Evolutionary conservation across 2,888 invertebrate genomes (phyloP).

Genomic region (Brachynemurus nebulosus): DNA sequence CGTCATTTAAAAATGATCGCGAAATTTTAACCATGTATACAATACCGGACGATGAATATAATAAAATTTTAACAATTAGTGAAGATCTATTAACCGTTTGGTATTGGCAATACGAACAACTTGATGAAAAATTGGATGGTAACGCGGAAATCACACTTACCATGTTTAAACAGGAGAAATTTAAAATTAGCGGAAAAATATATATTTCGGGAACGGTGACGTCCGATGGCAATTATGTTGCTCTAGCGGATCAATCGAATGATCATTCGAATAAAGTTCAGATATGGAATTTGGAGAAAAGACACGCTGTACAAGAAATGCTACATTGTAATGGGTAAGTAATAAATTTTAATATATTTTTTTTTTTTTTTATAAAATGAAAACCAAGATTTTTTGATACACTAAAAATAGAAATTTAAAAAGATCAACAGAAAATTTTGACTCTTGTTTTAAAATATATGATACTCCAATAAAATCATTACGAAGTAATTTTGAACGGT

Average conservation of each 20-base stretch:
- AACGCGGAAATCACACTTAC: too few relatives aligned
- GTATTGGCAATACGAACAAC: slow-evolving; percentile 17
- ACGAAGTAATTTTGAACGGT: too few relatives aligned
- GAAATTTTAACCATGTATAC: slow-evolving; percentile 16
- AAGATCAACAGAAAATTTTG: too few relatives aligned
- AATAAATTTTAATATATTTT: slow-evolving; percentile 24
- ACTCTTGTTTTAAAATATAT: too few relatives aligned
- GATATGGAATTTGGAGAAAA: slow-evolving; percentile 28
- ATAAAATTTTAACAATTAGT: slow-evolving; percentile 17
- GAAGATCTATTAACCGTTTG: slow-evolving; percentile 16
- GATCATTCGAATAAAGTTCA: slow-evolving; percentile 31
- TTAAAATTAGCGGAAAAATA: slow-evolving; percentile 15
- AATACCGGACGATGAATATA: slow-evolving; percentile 16
- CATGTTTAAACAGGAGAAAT: slow-evolving; percentile 10
- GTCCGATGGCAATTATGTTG: slow-evolving; percentile 31
- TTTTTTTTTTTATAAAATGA: too few relatives aligned
- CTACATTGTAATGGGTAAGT: slow-evolving; percentile 23
- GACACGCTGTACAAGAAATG: slow-evolving; percentile 19
- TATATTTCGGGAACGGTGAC: slow-evolving; percentile 30
- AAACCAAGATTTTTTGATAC: too few relatives aligned
- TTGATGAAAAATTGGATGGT: too few relatives aligned
- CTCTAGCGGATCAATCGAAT: slow-evolving; percentile 30
- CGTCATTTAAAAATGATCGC: slow-evolving; percentile 16
- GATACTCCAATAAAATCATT: too few relatives aligned
- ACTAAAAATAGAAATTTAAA: too few relatives aligned